phyloP scores from a whole-genome alignment of 2,113 vertebrate species.

The Mesitornis unicolor region DNA sequence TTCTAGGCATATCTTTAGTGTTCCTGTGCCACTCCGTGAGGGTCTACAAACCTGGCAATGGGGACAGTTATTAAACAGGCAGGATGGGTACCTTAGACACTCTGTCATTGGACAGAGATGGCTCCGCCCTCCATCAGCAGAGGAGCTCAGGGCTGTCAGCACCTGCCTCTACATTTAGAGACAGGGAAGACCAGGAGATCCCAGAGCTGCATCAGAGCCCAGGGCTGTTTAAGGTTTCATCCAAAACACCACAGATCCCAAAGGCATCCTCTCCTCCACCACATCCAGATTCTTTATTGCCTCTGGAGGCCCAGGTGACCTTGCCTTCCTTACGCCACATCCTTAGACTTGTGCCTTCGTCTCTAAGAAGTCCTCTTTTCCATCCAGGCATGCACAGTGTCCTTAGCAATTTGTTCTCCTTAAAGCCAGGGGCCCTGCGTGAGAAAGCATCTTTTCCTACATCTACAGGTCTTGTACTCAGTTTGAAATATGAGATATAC shows the following conservation, averaged over 20 bases:
- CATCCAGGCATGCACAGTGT: background rate
- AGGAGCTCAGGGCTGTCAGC: background rate
- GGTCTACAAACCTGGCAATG: background rate
- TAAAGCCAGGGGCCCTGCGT: background rate
- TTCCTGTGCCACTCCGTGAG: background rate
- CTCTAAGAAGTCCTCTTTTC: background rate
- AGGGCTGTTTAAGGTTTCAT: background rate
- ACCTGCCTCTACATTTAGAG: background rate
- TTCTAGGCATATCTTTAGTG: background rate
- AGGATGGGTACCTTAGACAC: background rate
- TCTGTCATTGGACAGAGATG: background rate
- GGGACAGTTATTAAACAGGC: background rate
- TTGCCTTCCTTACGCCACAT: background rate
- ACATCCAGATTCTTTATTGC: background rate
- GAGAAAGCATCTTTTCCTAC: background rate
- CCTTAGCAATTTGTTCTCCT: background rate
- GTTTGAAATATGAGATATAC: constrained; percentile 15
- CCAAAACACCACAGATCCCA: background rate
- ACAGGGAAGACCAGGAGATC: background rate
- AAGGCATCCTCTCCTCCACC: background rate
- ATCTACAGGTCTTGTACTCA: background rate
- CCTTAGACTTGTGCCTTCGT: background rate
- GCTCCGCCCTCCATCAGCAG: background rate
- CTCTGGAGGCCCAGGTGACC: background rate
- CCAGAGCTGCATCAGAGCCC: background rate